Conservation (phyloP, 1,140 invertebrate species). For the Anoplolepis gracilipes region DNA sequence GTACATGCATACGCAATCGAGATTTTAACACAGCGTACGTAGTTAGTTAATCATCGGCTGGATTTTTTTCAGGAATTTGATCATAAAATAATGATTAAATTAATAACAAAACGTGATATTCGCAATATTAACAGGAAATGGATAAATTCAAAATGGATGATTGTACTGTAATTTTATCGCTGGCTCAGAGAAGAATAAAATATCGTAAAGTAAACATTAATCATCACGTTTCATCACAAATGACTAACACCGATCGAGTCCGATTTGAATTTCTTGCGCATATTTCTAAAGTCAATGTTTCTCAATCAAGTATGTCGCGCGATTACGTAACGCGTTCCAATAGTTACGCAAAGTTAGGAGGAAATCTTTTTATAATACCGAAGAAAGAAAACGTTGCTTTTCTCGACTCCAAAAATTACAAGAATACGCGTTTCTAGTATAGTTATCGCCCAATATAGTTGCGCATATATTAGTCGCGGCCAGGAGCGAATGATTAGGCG, state of each 20-base stretch:
- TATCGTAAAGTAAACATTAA: not conserved
- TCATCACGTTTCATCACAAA: conserved; percentile 9
- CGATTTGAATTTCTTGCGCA: not conserved
- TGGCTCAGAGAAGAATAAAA: not conserved
- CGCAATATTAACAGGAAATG: too few relatives aligned
- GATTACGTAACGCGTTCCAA: not conserved
- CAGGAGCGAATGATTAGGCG: not conserved
- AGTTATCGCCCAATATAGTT: not conserved
- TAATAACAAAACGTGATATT: not conserved
- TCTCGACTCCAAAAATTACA: not conserved
- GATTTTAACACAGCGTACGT: too few relatives aligned
- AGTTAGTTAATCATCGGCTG: conserved; percentile 28
- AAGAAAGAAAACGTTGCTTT: not conserved
- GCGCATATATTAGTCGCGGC: not conserved
- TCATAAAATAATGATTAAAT: not conserved
- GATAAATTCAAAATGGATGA: not conserved
- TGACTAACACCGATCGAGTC: conserved; percentile 10
- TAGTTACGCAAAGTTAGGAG: not conserved
- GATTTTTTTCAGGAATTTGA: not conserved
- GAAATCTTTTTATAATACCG: not conserved
- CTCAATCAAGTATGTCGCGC: not conserved
- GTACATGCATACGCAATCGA: not conserved
- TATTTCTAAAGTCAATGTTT: not conserved
- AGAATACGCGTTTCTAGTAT: not conserved
- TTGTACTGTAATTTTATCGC: not conserved